Evolutionary conservation across 2,888 invertebrate species (phyloP), one percentile per base, ranked within the genome.

Genomic region (Gnatocerus cornutus): DNA sequence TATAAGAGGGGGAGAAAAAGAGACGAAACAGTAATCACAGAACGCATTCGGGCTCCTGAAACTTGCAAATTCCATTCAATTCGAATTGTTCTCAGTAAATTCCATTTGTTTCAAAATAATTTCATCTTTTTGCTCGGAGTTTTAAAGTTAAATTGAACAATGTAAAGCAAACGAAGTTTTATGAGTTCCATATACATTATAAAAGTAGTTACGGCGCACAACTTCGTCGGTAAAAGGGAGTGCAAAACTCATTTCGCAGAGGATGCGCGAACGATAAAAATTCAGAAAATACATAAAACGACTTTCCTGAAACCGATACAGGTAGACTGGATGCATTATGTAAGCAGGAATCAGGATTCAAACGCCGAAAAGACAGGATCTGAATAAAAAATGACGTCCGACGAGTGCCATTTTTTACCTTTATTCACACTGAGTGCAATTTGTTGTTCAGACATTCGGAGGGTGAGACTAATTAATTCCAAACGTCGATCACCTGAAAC

Each of bases 41-140:
- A 56, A 68, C 41, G 56, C 56, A 48, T 56, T 65, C 48, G 46
- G 37, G 27, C 12, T 65, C 52, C 43, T 56, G 52, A 63, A 69
- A 69, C 63, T 69, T 65, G 41, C 59, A 59, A 69, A 56, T 68
- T 61, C 59, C 71, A 64, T 76, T 76, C 76, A 74, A 75, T 78
- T 78, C 75, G 75, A 72, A 78, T 78, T 76, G 77, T 76, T 76
- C 75, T 73, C 59, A 72, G 78, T 79, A 81, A 82, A 83, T 82
- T 82, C 80, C 82, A 79, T 83, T 82, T 81, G 81, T 81, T 82
- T 81, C 81, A 77, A 79, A 82, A 83, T 82, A 82, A 83, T 83
- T 83, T 79, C 79, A 78, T 79, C 79, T 81, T 79, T 79, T 81
- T 79, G 77, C 75, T 73, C 69, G 72, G 78, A 79, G 79, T 81